phyloP scores from a whole-genome alignment of 2,888 invertebrate species.

The Cephus sareptanus region DNA sequence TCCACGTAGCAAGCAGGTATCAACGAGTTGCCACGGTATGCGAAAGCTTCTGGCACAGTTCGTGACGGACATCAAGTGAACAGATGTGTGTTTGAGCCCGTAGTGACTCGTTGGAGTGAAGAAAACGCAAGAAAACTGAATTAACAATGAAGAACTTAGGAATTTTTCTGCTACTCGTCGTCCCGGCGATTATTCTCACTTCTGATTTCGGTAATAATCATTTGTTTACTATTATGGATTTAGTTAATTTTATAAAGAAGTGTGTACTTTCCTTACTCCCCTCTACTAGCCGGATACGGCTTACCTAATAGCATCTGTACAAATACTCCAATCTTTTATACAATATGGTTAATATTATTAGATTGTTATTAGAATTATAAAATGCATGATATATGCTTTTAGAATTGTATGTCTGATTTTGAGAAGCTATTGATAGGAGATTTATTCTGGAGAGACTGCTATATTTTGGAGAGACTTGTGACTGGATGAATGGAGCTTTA shows the following conservation, averaged over 20 bases:
- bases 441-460: neutral
- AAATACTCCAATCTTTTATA: neutral
- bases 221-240: slow-evolving; percentile 45
- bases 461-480: neutral
- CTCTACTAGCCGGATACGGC: neutral
- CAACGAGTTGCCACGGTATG: slow-evolving; percentile 46
- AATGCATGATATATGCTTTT: neutral
- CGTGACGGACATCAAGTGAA: slow-evolving; percentile 25
- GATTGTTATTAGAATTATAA: neutral
- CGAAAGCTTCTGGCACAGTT: slow-evolving; percentile 25
- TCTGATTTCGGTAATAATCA: slow-evolving; percentile 76
- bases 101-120: slow-evolving; percentile 18
- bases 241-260: slow-evolving; percentile 23
- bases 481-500: neutral
- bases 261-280: neutral
- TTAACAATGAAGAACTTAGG: slow-evolving; percentile 77
- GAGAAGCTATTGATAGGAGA: neutral
- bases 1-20: slow-evolving; percentile 50
- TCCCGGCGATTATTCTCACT: slow-evolving; percentile 79
- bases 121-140: neutral
- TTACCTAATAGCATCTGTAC: neutral
- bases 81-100: slow-evolving; percentile 21
- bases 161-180: slow-evolving; percentile 73
- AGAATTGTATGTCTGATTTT: neutral
- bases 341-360: slow-evolving; percentile 10